A percentile compares a stretch with the other conserved stretches of the same genome.
These are phyloP conservation scores for Pithys albifrons DNA, from an alignment of 2,113 vertebrate species.

Conservation along the genomic window DNA sequence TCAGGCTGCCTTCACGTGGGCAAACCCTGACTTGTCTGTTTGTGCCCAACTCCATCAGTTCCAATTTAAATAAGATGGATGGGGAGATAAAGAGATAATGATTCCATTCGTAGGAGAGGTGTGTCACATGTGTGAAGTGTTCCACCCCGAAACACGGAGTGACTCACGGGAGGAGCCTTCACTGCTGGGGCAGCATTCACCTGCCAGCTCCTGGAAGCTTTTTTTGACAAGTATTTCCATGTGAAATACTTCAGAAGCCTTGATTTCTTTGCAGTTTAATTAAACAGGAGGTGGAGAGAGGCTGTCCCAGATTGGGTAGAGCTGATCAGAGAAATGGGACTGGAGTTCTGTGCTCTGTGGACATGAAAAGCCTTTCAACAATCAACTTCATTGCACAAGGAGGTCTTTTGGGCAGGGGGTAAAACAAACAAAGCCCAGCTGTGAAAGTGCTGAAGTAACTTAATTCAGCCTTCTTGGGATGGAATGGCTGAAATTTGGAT, in stretches of 20 bases:
- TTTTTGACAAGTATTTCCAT: background rate
- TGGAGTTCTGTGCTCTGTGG: background rate
- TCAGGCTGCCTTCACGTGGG: background rate
- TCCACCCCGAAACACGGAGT: background rate
- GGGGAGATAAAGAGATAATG: conserved; percentile 44
- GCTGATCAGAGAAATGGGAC: background rate
- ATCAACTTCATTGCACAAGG: background rate
- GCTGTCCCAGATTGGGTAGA: background rate
- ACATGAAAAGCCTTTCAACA: background rate
- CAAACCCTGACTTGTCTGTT: conserved; percentile 52
- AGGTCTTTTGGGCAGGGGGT: background rate
- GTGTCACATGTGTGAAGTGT: background rate
- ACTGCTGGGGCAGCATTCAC: background rate
- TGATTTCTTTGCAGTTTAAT: background rate
- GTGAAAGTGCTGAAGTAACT: background rate
- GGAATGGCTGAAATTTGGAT: background rate
- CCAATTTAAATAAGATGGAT: conserved; percentile 48
- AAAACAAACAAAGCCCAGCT: background rate
- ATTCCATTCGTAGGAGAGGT: conserved; percentile 2
- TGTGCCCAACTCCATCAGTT: conserved; percentile 31
- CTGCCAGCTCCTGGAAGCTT: background rate
- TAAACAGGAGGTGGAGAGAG: background rate
- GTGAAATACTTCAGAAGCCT: background rate
- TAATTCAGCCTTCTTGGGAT: background rate
- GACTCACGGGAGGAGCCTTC: background rate